Evolutionary conservation across 2,113 vertebrate genomes (phyloP), one percentile per base, ranked within the genome.

Genomic region (Salvelinus fontinalis): DNA sequence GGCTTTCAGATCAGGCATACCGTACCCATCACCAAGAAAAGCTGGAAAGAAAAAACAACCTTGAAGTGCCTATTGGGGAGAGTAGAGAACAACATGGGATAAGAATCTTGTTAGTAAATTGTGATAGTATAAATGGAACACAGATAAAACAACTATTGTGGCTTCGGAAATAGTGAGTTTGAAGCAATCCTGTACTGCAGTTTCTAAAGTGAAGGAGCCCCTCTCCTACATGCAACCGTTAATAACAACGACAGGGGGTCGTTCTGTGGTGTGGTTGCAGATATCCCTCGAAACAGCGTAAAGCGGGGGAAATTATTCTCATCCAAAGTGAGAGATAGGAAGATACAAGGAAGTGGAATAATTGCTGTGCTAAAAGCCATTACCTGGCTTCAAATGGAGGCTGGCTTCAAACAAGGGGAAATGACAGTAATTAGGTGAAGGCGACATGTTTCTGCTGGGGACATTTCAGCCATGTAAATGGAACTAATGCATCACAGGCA

Each of bases 401-500:
- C 73, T 62, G 84, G 31, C 31, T 51, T 72, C 75, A 74, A 70
- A 66, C 44, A 60, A 34, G 20, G 48, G 59, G 54, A 70, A 69
- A 82, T 76, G 26, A 82, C 74, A 13, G 67, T 74, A 68, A 83
- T 79, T 77, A 71, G 51, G 51, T 57, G 18, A 54, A 82, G 70
- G 67, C 70, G n/a, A 26, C 44, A 16, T 8, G 59, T 62, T 73
- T 77, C 80, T 79, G 85, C 11, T 79, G 59, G 76, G 48, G 68
- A 67, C 20, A 2, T 84, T 76, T 75, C 68, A 72, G 77, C 75
- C 71, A 77, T 80, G 57, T 83, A 81, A 80, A 81, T 70, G 76
- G 75, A 6, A 79, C 70, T 80, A 83, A 90, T 79, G 76, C 60
- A 69, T 74, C 60, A 24, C 77, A 77, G 80, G 75, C 76, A 65